phyloP scores from a whole-genome alignment of 30 jellyfish, hydroid and myxozoan genomes.

The Catostylus mosaicus region DNA sequence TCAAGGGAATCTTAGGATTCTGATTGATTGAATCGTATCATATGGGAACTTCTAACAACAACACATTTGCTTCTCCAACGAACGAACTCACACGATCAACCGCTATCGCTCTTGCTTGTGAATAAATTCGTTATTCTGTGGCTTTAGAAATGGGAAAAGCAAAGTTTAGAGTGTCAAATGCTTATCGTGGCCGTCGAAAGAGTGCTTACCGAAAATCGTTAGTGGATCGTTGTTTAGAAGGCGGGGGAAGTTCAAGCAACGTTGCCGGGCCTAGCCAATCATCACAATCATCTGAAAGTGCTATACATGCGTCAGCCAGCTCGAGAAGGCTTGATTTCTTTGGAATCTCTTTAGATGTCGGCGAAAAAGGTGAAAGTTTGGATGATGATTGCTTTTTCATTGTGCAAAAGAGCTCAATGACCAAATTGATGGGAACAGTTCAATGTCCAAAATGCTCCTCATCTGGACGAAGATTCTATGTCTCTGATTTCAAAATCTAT shows the following conservation, averaged over 20 bases:
- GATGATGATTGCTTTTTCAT: background rate
- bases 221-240: background rate
- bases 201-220: background rate
- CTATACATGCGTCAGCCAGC: background rate
- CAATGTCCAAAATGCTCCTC: background rate
- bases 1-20: too few relatives aligned
- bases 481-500: too few relatives aligned
- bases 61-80: too few relatives aligned
- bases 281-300: background rate
- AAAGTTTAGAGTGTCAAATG: too few relatives aligned
- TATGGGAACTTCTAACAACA: too few relatives aligned
- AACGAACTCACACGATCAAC: too few relatives aligned
- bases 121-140: too few relatives aligned
- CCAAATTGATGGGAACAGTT: background rate
- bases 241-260: background rate
- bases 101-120: too few relatives aligned
- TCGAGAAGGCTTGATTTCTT: background rate
- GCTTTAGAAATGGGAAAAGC: too few relatives aligned
- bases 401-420: slow-evolving; percentile 4
- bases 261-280: background rate
- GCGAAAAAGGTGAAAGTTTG: background rate
- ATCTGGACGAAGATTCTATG: too few relatives aligned
- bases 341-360: background rate
- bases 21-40: too few relatives aligned
- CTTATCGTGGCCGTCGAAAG: slow-evolving; percentile 6